Conservation (phyloP, 2,888 invertebrate genomes). For the Muscina levida region DNA sequence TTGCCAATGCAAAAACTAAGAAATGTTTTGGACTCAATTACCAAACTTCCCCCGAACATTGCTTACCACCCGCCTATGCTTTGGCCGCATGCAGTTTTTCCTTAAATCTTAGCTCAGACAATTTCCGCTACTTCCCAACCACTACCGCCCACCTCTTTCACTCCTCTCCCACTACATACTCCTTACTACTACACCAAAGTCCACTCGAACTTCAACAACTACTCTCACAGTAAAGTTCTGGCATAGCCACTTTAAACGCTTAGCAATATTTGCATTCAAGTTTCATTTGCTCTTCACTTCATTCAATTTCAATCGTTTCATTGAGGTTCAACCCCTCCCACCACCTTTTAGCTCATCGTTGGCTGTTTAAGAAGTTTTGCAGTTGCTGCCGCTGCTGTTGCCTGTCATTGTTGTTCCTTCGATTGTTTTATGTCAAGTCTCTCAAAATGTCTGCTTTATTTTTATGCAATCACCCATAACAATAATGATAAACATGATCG, state of each 20-base stretch:
- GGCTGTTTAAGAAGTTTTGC: neutral
- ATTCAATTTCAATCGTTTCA: too few species aligned
- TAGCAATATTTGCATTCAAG: neutral
- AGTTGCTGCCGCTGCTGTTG: neutral
- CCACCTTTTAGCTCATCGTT: slow-evolving; percentile 1
- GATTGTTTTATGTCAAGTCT: slow-evolving; percentile 28
- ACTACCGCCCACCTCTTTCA: too few species aligned
- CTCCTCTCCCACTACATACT: too few species aligned
- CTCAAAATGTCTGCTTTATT: slow-evolving; percentile 56
- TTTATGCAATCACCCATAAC: slow-evolving; percentile 62
- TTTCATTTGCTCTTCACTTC: neutral
- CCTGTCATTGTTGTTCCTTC: neutral
- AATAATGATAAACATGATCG: slow-evolving; percentile 65
- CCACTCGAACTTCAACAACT: neutral
- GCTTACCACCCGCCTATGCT: too few species aligned
- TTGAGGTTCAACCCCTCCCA: too few species aligned
- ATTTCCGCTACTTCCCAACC: too few species aligned
- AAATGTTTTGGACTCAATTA: too few species aligned
- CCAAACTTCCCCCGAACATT: too few species aligned
- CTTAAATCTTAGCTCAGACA: too few species aligned
- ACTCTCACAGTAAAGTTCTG: neutral
- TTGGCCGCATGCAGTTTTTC: too few species aligned
- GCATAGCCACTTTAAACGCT: neutral
- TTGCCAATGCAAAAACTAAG: too few species aligned
- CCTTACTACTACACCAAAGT: too few species aligned